A percentile compares a stretch with the other conserved stretches of the same genome.
These are phyloP conservation scores for Amazona guildingii DNA, from an alignment of 2,113 vertebrate species.

Conservation along the genomic window DNA sequence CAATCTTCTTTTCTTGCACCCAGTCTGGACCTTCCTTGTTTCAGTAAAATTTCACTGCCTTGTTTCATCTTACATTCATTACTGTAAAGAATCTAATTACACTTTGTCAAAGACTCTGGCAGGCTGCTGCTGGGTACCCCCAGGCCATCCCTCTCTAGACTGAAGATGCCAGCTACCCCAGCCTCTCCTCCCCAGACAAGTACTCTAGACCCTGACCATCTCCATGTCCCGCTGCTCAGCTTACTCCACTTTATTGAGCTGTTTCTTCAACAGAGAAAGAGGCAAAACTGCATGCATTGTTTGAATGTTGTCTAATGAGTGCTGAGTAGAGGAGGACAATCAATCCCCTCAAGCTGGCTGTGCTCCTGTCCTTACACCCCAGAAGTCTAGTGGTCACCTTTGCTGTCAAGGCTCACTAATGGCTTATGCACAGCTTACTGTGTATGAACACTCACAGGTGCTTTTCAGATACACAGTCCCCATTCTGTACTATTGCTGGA, in stretches of 20 bases:
- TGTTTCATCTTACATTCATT: background rate
- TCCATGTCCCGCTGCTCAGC: background rate
- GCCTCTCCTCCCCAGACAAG: background rate
- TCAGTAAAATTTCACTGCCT: background rate
- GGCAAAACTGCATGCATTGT: background rate
- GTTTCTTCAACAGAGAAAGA: background rate
- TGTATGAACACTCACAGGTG: background rate
- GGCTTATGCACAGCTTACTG: background rate
- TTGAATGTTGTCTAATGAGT: background rate
- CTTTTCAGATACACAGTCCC: background rate
- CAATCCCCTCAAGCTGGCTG: background rate
- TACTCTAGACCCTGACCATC: background rate
- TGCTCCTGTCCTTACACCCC: background rate
- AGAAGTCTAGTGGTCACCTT: background rate
- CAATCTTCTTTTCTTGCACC: background rate
- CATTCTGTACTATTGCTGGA: background rate
- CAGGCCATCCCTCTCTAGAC: background rate
- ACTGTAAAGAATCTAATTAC: background rate
- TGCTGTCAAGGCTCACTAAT: background rate
- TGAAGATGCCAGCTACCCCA: background rate
- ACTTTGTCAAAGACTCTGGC: background rate
- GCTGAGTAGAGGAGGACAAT: background rate
- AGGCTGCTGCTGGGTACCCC: background rate
- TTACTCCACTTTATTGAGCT: background rate
- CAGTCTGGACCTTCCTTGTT: background rate